Percentiles rank a stretch among this genome's conserved stretches.
Evolutionary conservation across 2,888 invertebrate genomes (phyloP).

Genomic region (Julus scanicus): DNA sequence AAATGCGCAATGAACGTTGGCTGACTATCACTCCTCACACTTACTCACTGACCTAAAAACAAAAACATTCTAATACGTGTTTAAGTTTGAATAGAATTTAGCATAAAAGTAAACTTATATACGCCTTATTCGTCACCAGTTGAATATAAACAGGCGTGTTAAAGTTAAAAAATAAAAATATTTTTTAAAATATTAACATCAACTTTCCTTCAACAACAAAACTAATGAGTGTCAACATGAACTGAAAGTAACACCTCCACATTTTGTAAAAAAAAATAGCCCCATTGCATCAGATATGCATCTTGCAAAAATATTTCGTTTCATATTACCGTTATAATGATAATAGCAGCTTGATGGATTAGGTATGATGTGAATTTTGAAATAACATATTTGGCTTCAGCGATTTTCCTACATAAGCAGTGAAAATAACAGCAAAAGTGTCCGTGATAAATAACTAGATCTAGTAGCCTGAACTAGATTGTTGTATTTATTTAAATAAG

Average conservation of each 20-base stretch:
- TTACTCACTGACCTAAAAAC: background rate
- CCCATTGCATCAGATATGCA: background rate
- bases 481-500: background rate
- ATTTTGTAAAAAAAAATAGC: background rate
- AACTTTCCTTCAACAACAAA: background rate
- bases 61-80: background rate
- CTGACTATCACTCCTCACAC: background rate
- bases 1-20: background rate
- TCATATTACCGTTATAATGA: background rate
- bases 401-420: background rate
- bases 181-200: background rate
- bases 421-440: background rate
- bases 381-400: background rate
- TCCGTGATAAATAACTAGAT: background rate
- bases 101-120: background rate
- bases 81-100: background rate
- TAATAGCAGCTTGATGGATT: constrained; percentile 9
- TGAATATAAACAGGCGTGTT: background rate
- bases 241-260: background rate
- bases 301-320: background rate
- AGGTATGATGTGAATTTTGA: background rate
- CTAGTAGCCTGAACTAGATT: background rate
- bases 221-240: background rate
- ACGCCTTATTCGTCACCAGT: constrained; percentile 34
- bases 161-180: background rate